Conservation (phyloP, 2,888 invertebrate species). For the Lymantria monacha region DNA sequence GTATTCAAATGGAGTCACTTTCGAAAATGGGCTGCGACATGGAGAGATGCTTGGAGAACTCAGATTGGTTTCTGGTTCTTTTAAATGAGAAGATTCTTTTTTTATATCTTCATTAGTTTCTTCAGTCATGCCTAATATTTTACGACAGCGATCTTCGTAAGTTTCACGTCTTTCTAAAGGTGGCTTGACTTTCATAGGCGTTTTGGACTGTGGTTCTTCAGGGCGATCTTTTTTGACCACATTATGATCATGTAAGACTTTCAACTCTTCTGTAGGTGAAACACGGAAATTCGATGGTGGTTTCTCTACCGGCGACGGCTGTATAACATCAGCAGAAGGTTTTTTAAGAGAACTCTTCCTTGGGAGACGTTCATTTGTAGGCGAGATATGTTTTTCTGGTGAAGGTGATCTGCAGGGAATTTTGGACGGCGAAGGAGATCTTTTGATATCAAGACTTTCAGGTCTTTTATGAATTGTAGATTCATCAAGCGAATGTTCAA, state of each 20-base stretch:
- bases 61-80: conserved; percentile 36
- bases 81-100: conserved; percentile 19
- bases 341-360: conserved; percentile 76
- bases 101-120: conserved; percentile 41
- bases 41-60: conserved; percentile 59
- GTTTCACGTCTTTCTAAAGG: conserved; percentile 86
- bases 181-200: conserved; percentile 73
- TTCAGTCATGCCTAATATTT: conserved; percentile 85
- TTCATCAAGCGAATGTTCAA: conserved; percentile 38
- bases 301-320: conserved; percentile 60
- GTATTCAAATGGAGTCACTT: conserved; percentile 38
- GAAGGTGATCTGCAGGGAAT: conserved; percentile 69
- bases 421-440: conserved; percentile 63
- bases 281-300: conserved; percentile 66
- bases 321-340: conserved; percentile 47
- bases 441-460: conserved; percentile 39
- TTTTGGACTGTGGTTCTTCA: conserved; percentile 37
- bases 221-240: conserved; percentile 53
- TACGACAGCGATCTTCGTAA: conserved; percentile 87
- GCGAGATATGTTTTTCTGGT: conserved; percentile 54
- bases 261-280: conserved; percentile 57
- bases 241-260: conserved; percentile 44
- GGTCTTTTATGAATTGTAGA: conserved; percentile 34
- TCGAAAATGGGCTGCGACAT: conserved; percentile 49
- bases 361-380: conserved; percentile 59